Evolutionary conservation across 2,797 vertebrate genomes (phyloP).

Genomic region (Lateolabrax maculatus): DNA sequence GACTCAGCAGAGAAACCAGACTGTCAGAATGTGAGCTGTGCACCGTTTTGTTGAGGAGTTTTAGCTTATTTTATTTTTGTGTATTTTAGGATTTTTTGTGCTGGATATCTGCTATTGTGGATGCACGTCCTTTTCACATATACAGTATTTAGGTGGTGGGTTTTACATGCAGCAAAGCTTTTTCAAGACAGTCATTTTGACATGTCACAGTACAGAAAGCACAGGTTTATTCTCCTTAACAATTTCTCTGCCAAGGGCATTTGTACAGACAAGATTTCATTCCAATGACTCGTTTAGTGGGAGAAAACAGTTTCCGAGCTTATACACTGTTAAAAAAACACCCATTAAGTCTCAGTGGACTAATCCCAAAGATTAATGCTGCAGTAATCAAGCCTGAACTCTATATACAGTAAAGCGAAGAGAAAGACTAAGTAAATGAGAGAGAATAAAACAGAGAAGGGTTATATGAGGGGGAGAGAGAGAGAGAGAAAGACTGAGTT

Average conservation of each 20-base stretch:
- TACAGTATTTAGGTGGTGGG: not conserved
- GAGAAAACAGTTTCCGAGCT: constrained; percentile 42
- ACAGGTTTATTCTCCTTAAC: not conserved
- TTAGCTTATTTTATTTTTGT: not conserved
- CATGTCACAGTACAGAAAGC: not conserved
- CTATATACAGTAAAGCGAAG: constrained; percentile 21
- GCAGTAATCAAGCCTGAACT: constrained; percentile 55
- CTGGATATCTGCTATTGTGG: not conserved
- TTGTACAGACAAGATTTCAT: constrained; percentile 15
- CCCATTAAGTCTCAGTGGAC: constrained; percentile 50
- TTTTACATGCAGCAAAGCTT: not conserved
- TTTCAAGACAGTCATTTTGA: not conserved
- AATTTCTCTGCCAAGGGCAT: not conserved
- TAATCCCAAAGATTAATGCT: constrained; percentile 55
- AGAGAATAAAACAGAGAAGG: constrained; percentile 20
- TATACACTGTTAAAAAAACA: constrained; percentile 58
- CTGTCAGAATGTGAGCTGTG: constrained; percentile 13
- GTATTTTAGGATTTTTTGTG: not conserved
- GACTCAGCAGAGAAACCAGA: constrained; percentile 18
- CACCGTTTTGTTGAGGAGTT: constrained; percentile 2
- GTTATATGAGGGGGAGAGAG: constrained; percentile 2
- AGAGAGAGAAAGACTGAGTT: too few relatives aligned
- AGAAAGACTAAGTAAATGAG: constrained; percentile 23
- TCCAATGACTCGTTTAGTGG: constrained; percentile 28
- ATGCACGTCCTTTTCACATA: too few relatives aligned